Percentiles rank a stretch among this genome's conserved stretches.
Conservation (phyloP, 2,888 invertebrate genomes). For the Drosophila seclusa region DNA sequence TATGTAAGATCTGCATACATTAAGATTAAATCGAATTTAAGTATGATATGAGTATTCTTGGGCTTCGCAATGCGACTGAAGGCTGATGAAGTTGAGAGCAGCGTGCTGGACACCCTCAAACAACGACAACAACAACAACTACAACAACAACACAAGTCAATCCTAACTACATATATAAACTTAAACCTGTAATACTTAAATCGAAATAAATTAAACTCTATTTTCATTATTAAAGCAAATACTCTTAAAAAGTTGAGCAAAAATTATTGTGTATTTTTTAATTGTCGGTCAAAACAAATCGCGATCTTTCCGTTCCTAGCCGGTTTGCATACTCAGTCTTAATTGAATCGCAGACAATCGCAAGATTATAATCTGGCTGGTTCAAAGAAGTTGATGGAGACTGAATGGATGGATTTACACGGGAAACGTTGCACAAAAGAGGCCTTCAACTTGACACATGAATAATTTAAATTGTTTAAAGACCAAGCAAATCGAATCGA, state of each 20-base stretch:
- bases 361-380: slow-evolving; percentile 49
- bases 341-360: slow-evolving; percentile 55
- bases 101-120: slow-evolving; percentile 69
- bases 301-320: slow-evolving; percentile 60
- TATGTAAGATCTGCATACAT: slow-evolving; percentile 17
- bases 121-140: slow-evolving; percentile 14
- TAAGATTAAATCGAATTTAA: slow-evolving; percentile 54
- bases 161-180: slow-evolving; percentile 4
- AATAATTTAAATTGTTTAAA: slow-evolving; percentile 64
- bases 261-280: slow-evolving; percentile 11
- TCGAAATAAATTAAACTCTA: slow-evolving; percentile 9
- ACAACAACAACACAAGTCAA: slow-evolving; percentile 17
- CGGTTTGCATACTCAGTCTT: slow-evolving; percentile 51
- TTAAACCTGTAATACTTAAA: slow-evolving; percentile 26
- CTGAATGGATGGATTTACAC: slow-evolving; percentile 37
- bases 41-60: slow-evolving; percentile 20
- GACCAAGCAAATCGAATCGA: slow-evolving; percentile 57
- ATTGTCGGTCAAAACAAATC: slow-evolving; percentile 4
- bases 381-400: slow-evolving; percentile 53
- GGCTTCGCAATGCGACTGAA: slow-evolving; percentile 20
- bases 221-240: slow-evolving; percentile 42
- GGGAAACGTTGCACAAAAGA: slow-evolving; percentile 47
- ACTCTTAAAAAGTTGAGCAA: slow-evolving; percentile 14
- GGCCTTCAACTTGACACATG: slow-evolving; percentile 76
- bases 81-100: slow-evolving; percentile 41